These are phyloP conservation scores for Plecotus auritus DNA, from an alignment of 2,113 vertebrate genomes.

Conservation along the genomic window DNA sequence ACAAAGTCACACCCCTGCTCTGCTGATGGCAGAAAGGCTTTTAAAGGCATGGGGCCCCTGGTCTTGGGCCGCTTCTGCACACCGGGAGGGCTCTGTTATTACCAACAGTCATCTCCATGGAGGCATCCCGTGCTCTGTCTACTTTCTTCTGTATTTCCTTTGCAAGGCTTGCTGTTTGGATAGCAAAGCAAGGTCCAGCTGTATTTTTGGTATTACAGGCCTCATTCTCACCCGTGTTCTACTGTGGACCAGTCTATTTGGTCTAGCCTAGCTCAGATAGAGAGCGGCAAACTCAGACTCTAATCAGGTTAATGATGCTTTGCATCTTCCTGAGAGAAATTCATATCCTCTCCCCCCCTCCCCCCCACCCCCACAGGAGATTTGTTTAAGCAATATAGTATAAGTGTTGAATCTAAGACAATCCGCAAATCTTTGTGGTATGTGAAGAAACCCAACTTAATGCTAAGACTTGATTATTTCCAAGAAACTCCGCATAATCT, in stretches of 20 bases:
- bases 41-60: neutral
- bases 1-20: neutral
- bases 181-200: neutral
- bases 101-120: neutral
- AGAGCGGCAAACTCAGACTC: neutral
- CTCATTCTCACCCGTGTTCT: neutral
- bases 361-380: neutral
- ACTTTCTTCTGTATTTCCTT: neutral
- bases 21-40: neutral
- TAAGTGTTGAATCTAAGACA: conserved; percentile 5
- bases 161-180: neutral
- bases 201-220: neutral
- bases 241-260: neutral
- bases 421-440: neutral
- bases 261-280: neutral
- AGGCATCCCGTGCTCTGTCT: neutral
- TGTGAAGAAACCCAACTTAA: neutral
- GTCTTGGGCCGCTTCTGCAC: neutral
- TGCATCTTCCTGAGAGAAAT: neutral
- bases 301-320: neutral
- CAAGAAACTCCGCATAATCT: neutral
- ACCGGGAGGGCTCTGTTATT: neutral
- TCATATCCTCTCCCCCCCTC: neutral
- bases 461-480: conserved; percentile 14
- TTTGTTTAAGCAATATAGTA: neutral